Conservation (phyloP, 92 coral and sea anemone species). For the Zoanthus solanderi region DNA sequence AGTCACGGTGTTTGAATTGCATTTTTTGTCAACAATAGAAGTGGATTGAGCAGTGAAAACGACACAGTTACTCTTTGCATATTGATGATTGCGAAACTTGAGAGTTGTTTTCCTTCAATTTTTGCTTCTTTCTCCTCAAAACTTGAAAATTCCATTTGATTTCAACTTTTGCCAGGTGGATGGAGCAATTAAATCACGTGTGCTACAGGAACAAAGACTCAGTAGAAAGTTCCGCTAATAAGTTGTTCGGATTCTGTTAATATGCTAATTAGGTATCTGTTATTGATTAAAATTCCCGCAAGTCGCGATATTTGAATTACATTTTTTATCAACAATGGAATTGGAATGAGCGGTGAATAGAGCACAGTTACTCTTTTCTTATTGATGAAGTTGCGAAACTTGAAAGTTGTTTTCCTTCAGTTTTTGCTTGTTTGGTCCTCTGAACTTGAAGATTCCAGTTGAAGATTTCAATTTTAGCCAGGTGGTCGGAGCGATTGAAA, state of each 20-base stretch:
- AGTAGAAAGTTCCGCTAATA: background rate
- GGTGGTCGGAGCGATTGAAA: background rate
- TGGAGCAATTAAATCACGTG: background rate
- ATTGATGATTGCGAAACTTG: background rate
- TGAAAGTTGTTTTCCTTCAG: background rate
- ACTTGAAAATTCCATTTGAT: background rate
- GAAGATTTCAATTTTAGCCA: background rate
- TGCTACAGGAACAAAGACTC: background rate
- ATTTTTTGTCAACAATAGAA: background rate
- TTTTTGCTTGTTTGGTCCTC: background rate
- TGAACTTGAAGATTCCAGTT: background rate
- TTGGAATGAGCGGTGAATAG: conserved; percentile 5
- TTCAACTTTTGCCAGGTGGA: background rate
- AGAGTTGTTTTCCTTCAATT: background rate
- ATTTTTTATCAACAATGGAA: background rate
- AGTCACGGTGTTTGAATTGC: background rate
- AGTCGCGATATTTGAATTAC: background rate
- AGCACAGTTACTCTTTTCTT: background rate
- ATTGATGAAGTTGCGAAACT: background rate
- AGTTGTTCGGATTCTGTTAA: background rate
- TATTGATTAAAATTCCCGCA: no score
- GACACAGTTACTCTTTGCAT: background rate
- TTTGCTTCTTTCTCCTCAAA: background rate
- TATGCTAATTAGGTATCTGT: no score
- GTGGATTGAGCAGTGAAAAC: background rate